Percentiles rank a stretch among this genome's conserved stretches.
Conservation (phyloP, 2,888 invertebrate species). For the Apamea monoglypha region DNA sequence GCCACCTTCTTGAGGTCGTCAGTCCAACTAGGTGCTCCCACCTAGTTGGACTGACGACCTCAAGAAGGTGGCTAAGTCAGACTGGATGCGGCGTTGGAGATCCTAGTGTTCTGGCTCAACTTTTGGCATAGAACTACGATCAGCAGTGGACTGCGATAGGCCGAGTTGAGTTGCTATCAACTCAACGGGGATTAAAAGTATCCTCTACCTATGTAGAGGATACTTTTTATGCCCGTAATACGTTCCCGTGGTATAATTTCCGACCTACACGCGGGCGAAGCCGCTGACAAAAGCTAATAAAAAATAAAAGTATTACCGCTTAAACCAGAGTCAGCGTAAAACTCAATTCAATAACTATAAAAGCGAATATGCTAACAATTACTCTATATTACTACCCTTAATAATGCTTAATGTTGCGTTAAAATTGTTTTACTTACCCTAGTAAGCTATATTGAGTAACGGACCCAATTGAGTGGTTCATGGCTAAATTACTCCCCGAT, state of each 20-base stretch:
- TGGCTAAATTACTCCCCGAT: neutral
- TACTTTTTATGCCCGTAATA: no score
- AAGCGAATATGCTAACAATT: slow-evolving; percentile 43
- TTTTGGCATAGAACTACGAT: neutral
- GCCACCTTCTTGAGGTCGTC: no score
- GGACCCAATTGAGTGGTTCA: neutral
- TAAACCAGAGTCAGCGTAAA: slow-evolving; percentile 40
- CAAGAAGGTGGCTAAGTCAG: neutral
- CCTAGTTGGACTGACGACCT: neutral
- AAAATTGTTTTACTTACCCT: slow-evolving; percentile 37
- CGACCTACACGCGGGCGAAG: no score
- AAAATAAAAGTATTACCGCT: neutral
- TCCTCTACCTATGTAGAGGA: no score
- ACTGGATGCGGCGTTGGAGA: neutral
- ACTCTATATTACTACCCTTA: slow-evolving; percentile 39
- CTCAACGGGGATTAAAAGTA: no score
- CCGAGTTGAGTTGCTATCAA: no score
- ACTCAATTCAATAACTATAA: slow-evolving; percentile 58
- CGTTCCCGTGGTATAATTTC: no score
- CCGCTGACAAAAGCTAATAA: no score
- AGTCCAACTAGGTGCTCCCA: no score
- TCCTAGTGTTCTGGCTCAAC: neutral
- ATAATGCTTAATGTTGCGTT: slow-evolving; percentile 52
- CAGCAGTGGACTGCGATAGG: neutral
- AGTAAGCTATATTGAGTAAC: slow-evolving; percentile 8